phyloP scores from a whole-genome alignment of 1,140 invertebrate genomes.

The Drosophila micromelanica region DNA sequence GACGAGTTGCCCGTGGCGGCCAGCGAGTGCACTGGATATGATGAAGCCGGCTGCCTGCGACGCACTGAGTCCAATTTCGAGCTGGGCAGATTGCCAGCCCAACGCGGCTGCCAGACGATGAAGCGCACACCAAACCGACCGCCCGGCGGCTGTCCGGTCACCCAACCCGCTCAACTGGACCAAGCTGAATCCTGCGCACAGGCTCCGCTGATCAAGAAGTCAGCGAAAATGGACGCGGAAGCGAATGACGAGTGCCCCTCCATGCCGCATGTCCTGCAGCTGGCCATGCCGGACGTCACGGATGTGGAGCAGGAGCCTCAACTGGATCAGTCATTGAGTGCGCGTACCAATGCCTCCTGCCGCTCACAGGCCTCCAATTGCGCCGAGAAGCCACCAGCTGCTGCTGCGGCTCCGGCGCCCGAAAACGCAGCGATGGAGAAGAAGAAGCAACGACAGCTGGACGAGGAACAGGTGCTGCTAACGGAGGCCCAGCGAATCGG shows the following conservation, averaged over 20 bases:
- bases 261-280: conserved; percentile 30
- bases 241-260: neutral
- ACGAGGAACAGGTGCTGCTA: conserved; percentile 24
- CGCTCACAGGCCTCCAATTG: neutral
- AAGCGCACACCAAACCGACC: conserved; percentile 35
- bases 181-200: neutral
- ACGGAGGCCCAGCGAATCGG: conserved; percentile 32
- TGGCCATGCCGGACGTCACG: conserved; percentile 59
- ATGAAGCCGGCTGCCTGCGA: conserved; percentile 17
- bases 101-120: conserved; percentile 38
- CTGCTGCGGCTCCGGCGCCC: too few species aligned
- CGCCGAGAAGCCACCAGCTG: neutral
- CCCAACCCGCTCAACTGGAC: conserved; percentile 22
- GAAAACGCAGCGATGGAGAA: neutral
- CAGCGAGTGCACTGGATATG: neutral
- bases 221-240: neutral
- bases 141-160: conserved; percentile 19
- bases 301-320: conserved; percentile 45
- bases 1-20: conserved; percentile 33
- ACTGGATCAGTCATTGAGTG: conserved; percentile 6
- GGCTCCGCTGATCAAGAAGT: neutral
- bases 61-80: conserved; percentile 59
- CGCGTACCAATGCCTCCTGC: conserved; percentile 22
- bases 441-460: neutral
- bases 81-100: conserved; percentile 51